Evolutionary conservation across 2,113 vertebrate species (phyloP), one percentile per base, ranked within the genome.

Genomic region (Mionectes macconnelli): DNA sequence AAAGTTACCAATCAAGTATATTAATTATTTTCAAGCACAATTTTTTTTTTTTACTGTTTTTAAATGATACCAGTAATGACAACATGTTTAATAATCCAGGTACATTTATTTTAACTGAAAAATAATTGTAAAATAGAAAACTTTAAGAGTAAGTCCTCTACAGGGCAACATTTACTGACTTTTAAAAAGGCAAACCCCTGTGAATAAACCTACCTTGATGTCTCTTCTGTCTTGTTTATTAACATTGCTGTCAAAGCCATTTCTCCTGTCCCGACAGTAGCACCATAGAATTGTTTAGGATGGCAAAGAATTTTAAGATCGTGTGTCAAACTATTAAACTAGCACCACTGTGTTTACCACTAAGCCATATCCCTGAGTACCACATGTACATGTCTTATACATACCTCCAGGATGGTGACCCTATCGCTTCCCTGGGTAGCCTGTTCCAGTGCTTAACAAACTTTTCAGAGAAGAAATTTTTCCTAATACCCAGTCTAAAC

Each of bases 281-380:
- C 68, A 37, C 23, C 5, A 28, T 19, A 44, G 33, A 68, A 33
- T 27, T 77, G 9, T 45, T 87, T 69, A 45, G 63, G 18, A 37
- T 68, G 33, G 18, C 11, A 44, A 68, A 60, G 37, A 27, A 18
- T 52, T 52, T 66, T 33, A 28, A 37, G 31, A 52, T 31, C 10
- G 23, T 42, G 14, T 22, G 63, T 44, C 27, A 42, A 76, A 25
- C 4, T 6, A 33, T 27, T 33, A 60, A 52, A 3, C 7, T 19
- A 22, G 22, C 25, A 63, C 24, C n/a, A 45, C 39, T 24, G 23
- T 47, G n/a, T 16, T 53, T 28, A 77, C 9, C 63, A 24, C 28
- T n/a, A 49, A 47, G 10, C n/a, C 40, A 21, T 35, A 9, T 14
- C 17, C 35, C 28, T 47, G 17, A 47, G 24, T 0, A 0, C 1